Conservation (phyloP, 53 echinoderm and acorn worm species). For the Temnopleurus reevesii region DNA sequence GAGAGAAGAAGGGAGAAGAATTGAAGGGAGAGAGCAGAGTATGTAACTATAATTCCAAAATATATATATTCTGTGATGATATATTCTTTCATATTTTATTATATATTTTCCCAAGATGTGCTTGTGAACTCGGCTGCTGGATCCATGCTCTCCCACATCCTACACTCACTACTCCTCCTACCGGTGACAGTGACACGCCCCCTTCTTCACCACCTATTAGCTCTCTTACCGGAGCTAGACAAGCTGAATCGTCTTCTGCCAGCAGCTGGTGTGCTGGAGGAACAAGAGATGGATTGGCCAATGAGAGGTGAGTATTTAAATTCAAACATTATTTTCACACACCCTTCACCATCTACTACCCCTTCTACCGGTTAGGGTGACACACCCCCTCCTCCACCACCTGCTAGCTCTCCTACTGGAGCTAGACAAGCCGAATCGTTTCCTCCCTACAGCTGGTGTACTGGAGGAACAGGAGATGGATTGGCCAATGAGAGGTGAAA, state of each 20-base stretch:
- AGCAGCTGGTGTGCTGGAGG: conserved; percentile 84
- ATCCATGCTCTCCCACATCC: conserved; percentile 96
- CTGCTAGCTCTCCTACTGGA: conserved; percentile 88
- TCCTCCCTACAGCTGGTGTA: conserved; percentile 81
- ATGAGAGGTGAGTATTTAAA: conserved; percentile 81
- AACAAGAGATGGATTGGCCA: conserved; percentile 98
- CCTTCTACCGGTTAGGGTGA: conserved; percentile 87
- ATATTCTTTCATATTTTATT: background rate
- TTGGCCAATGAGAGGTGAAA: conserved; percentile 96
- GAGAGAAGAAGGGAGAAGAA: too few relatives aligned
- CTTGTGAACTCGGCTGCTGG: conserved; percentile 94
- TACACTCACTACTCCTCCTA: conserved; percentile 88
- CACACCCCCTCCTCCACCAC: conserved; percentile 81
- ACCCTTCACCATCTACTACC: conserved; percentile 90
- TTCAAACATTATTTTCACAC: too few relatives aligned
- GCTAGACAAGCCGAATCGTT: conserved; percentile 82
- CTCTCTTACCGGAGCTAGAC: conserved; percentile 89
- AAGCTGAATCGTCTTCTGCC: conserved; percentile 86
- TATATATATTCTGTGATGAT: too few relatives aligned
- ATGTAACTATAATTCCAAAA: too few relatives aligned
- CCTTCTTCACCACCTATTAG: conserved; percentile 78
- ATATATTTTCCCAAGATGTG: conserved; percentile 62
- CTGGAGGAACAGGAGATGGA: conserved; percentile 97
- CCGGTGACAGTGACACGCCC: conserved; percentile 92
- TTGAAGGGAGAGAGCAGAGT: too few relatives aligned